phyloP scores from a whole-genome alignment of 1,140 invertebrate genomes.

The Anadara kagoshimensis region DNA sequence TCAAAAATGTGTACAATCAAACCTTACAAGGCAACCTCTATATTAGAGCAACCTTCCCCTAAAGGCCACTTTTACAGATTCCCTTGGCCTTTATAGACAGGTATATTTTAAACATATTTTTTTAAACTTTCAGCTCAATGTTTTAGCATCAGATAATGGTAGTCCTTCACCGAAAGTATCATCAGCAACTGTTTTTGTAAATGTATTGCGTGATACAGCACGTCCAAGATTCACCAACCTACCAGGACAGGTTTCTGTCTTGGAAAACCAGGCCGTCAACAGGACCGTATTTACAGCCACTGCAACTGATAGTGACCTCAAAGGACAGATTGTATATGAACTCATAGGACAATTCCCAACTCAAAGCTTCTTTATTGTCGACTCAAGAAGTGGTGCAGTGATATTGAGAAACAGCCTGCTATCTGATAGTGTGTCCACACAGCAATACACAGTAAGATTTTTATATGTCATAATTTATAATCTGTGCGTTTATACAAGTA shows the following conservation, averaged over 20 bases:
- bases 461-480: constrained; percentile 3
- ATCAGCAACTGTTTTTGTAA: constrained; percentile 47
- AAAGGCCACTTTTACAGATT: no score
- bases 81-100: no score
- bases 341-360: constrained; percentile 54
- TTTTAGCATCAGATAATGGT: constrained; percentile 53
- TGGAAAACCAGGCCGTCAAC: constrained; percentile 27
- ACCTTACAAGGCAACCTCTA: no score
- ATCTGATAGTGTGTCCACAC: constrained; percentile 80
- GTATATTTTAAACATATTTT: no score
- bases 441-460: constrained; percentile 49
- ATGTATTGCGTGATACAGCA: constrained; percentile 43
- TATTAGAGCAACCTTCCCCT: no score
- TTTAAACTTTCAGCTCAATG: constrained; percentile 40
- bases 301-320: constrained; percentile 45
- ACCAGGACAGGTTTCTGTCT: constrained; percentile 38
- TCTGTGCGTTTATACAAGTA: no score
- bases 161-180: constrained; percentile 40
- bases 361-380: constrained; percentile 82
- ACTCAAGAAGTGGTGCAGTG: constrained; percentile 88
- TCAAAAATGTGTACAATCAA: no score
- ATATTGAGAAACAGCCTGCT: constrained; percentile 87
- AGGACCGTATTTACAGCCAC: constrained; percentile 29
- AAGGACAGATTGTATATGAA: constrained; percentile 54
- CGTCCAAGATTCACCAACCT: constrained; percentile 46